Conservation (phyloP, 2,888 invertebrate species). For the Agrotis ipsilon region DNA sequence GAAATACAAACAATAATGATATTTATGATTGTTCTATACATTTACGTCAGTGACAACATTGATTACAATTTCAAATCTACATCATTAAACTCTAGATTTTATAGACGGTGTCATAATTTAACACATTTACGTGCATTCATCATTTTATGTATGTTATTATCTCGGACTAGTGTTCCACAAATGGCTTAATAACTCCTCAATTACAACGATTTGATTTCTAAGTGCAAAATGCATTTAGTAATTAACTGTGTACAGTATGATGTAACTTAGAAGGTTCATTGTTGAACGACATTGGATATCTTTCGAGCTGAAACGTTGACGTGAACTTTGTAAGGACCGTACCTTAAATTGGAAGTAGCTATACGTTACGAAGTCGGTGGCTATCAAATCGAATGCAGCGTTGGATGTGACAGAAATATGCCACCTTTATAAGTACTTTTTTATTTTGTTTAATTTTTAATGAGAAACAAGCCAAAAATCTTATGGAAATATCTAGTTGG, state of each 20-base stretch:
- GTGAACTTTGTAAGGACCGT: no score
- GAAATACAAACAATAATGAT: not conserved
- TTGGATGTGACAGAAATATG: no score
- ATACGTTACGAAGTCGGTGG: no score
- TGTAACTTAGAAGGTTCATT: not conserved
- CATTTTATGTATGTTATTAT: conserved; percentile 24
- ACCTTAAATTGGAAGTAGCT: no score
- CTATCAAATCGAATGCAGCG: no score
- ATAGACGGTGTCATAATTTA: not conserved
- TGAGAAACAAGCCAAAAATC: no score
- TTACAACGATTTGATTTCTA: conserved; percentile 10
- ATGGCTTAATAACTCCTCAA: conserved; percentile 16
- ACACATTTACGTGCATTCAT: conserved; percentile 24
- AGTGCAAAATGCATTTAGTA: conserved; percentile 3
- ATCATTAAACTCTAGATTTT: conserved; percentile 11
- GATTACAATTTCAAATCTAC: conserved; percentile 20
- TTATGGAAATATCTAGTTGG: no score
- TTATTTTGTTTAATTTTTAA: no score
- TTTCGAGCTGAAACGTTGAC: no score
- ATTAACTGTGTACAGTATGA: not conserved
- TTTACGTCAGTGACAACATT: not conserved
- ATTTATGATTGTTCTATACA: not conserved
- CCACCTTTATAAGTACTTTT: no score
- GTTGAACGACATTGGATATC: not conserved
- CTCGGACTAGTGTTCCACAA: not conserved